A percentile compares a stretch with the other conserved stretches of the same genome.
Conservation (phyloP, 2,797 vertebrate genomes). For the Brachymystax lenok region DNA sequence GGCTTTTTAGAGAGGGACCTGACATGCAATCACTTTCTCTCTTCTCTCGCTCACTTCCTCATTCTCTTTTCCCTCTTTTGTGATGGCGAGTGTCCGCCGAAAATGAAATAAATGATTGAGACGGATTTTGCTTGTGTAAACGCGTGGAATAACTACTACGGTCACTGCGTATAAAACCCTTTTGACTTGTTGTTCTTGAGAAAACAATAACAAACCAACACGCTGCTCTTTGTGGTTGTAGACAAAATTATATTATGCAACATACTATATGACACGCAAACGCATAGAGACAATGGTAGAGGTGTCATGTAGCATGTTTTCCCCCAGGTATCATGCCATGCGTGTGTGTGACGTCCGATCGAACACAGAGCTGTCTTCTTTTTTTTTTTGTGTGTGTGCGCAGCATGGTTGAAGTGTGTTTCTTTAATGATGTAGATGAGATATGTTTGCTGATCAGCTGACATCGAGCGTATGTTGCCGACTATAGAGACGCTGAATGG, state of each 20-base stretch:
- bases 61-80: slow-evolving; percentile 61
- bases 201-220: slow-evolving; percentile 65
- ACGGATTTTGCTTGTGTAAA: slow-evolving; percentile 67
- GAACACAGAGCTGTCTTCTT: slow-evolving; percentile 52
- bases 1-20: slow-evolving; percentile 68
- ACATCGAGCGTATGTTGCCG: slow-evolving; percentile 43
- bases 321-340: slow-evolving; percentile 47
- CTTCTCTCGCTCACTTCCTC: slow-evolving; percentile 64
- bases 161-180: slow-evolving; percentile 55
- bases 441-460: slow-evolving; percentile 17
- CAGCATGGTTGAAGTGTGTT: slow-evolving; percentile 76
- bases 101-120: slow-evolving; percentile 62
- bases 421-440: slow-evolving; percentile 66
- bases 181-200: slow-evolving; percentile 41
- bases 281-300: slow-evolving; percentile 31
- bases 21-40: slow-evolving; percentile 64
- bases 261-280: slow-evolving; percentile 55
- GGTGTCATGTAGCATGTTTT: slow-evolving; percentile 52
- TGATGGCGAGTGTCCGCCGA: slow-evolving; percentile 69
- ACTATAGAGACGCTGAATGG: slow-evolving; percentile 63
- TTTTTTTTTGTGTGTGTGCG: slow-evolving; percentile 45
- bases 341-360: slow-evolving; percentile 58
- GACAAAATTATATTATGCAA: slow-evolving; percentile 60
- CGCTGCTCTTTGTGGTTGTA: slow-evolving; percentile 71
- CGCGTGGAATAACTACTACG: slow-evolving; percentile 55